Evolutionary conservation across 2,113 vertebrate species (phyloP).

Genomic region (Megaceryle maxima): DNA sequence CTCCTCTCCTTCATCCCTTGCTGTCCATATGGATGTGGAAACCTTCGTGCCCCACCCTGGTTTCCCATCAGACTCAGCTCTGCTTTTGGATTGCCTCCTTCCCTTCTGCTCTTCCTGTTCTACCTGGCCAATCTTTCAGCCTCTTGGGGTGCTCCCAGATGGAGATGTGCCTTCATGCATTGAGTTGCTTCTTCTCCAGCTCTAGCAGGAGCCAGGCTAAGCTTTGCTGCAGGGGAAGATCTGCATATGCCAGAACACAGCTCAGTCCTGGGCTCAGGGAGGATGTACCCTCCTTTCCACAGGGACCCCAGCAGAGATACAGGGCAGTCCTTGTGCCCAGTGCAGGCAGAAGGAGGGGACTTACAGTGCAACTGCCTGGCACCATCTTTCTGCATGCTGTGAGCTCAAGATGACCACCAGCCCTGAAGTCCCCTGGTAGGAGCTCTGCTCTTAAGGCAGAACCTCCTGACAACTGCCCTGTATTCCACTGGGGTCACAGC

Average conservation of each 20-base stretch:
- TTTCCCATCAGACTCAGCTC: not conserved
- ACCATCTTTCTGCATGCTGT: not conserved
- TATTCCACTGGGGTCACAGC: not conserved
- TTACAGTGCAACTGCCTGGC: not conserved
- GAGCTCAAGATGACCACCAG: not conserved
- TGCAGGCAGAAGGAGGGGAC: not conserved
- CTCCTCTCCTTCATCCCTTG: not conserved
- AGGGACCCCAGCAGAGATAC: not conserved
- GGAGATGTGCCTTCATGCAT: not conserved
- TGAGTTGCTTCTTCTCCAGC: not conserved
- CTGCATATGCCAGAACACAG: not conserved
- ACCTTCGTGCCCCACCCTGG: not conserved
- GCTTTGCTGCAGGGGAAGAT: not conserved
- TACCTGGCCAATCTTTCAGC: not conserved
- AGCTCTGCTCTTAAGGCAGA: not conserved
- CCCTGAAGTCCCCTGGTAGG: not conserved
- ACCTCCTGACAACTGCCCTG: not conserved
- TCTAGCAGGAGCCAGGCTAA: not conserved
- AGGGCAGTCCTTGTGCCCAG: fast-evolving
- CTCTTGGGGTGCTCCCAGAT: not conserved
- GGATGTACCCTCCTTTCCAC: not conserved
- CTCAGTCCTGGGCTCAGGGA: not conserved
- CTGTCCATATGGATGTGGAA: not conserved
- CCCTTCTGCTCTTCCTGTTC: not conserved
- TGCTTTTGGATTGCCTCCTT: not conserved